Evolutionary conservation across 1,140 invertebrate species (phyloP), one percentile per base, ranked within the genome.

Genomic region (Drosophila pseudoananassae): DNA sequence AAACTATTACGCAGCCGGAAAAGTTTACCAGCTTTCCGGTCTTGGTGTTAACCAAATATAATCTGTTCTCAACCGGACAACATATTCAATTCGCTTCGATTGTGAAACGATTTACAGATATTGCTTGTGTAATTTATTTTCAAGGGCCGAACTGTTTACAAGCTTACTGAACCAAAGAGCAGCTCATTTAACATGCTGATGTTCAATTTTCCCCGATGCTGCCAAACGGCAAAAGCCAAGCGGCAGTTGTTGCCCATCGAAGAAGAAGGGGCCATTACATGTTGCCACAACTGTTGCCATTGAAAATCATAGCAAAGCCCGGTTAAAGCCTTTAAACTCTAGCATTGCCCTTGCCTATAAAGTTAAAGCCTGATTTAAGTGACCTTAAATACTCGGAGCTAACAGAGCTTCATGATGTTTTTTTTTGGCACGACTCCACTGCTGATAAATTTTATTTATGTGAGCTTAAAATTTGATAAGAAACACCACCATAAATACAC

Each of bases 51-150:
- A 76, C 45, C 72, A 69, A 84, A 85, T 76, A 80, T 72, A 73
- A 66, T 59, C 60, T 75, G 58, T 36, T 46, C 46, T 51, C 40
- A 38, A 58, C 57, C 55, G 50, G 54, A 69, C 65, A 69, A 69
- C 65, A 69, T 47, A 69, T 75, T 74, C 70, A 75, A 56, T 65
- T 65, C 59, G 58, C 61, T 47, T 52, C 74, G 51, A 72, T 77
- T 66, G 54, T 61, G 56, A 66, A 52, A 74, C 50, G 50, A 53
- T 55, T 80, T 80, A 68, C 68, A 68, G 54, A 64, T 60, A 70
- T 64, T 31, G 69, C 63, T 58, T 71, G 71, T 55, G 70, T 75
- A 80, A 79, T 80, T 80, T 80, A 71, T 70, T 60, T 75, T 15
- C 76, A 74, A 75, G 58, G 70, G 64, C 51, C 73, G 68, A 76